Evolutionary conservation across 53 echinoderm and acorn worm genomes (phyloP).

Genomic region (Paracentrotus lividus): DNA sequence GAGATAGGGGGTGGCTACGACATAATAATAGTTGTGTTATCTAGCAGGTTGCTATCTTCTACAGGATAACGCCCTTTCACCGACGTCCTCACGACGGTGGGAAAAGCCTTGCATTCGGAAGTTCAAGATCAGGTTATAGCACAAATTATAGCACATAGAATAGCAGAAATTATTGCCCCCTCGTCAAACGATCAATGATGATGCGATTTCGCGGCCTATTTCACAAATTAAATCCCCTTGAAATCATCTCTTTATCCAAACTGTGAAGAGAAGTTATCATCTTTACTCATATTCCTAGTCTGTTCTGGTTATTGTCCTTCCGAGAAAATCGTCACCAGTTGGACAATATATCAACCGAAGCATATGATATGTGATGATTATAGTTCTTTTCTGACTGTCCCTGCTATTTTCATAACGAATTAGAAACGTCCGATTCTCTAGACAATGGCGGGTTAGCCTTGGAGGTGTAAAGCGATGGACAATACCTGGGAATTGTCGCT

Average conservation of each 20-base stretch:
- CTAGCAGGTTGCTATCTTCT: background rate
- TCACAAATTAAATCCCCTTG: background rate
- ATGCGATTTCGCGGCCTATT: constrained; percentile 13
- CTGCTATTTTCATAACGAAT: background rate
- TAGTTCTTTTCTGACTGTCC: background rate
- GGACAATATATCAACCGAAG: background rate
- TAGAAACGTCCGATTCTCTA: background rate
- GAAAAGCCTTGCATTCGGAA: constrained; percentile 1
- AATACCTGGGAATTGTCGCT: constrained; percentile 4
- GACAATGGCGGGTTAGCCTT: constrained; percentile 7
- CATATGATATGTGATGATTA: background rate
- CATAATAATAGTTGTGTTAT: background rate
- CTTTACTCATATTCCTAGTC: background rate
- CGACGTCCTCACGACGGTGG: background rate
- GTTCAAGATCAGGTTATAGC: constrained; percentile 25
- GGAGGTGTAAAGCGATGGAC: background rate
- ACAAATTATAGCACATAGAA: background rate
- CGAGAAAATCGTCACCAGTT: constrained; percentile 7
- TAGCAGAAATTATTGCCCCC: too few species aligned
- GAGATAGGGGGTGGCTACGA: too few species aligned
- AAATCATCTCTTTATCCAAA: constrained; percentile 13
- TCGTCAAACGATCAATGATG: background rate
- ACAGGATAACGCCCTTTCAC: background rate
- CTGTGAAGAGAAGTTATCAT: constrained; percentile 15
- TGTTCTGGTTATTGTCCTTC: background rate